phyloP scores from a whole-genome alignment of 1,140 invertebrate genomes.

The Calosoma granatense region DNA sequence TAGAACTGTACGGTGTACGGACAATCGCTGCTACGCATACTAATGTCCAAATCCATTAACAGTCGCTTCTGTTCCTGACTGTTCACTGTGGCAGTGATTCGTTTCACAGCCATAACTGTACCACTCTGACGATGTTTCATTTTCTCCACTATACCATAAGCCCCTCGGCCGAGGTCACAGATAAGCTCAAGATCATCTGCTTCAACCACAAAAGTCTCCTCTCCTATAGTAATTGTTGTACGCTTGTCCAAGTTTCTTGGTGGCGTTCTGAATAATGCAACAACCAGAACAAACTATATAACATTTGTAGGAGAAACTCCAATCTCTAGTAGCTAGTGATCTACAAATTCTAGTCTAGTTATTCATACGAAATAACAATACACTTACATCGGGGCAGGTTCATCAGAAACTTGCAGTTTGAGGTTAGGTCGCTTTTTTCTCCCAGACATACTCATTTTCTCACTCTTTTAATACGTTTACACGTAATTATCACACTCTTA shows the following conservation, averaged over 20 bases:
- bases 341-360: neutral
- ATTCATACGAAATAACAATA: too few relatives aligned
- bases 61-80: slow-evolving; percentile 84
- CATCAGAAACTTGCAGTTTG: slow-evolving; percentile 39
- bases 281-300: slow-evolving; percentile 10
- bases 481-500: too few relatives aligned
- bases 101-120: slow-evolving; percentile 90
- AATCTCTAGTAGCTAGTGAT: neutral
- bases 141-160: slow-evolving; percentile 94
- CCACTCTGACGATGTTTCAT: slow-evolving; percentile 84
- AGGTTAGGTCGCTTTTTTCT: slow-evolving; percentile 32
- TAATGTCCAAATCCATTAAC: slow-evolving; percentile 94
- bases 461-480: too few relatives aligned
- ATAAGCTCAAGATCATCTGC: slow-evolving; percentile 82
- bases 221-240: slow-evolving; percentile 77
- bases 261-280: slow-evolving; percentile 53
- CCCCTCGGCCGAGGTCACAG: slow-evolving; percentile 85
- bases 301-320: too few relatives aligned
- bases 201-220: slow-evolving; percentile 79
- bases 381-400: slow-evolving; percentile 36
- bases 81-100: slow-evolving; percentile 69
- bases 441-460: slow-evolving; percentile 15
- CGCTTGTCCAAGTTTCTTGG: slow-evolving; percentile 76
- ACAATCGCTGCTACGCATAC: slow-evolving; percentile 90
- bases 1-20: slow-evolving; percentile 96